Evolutionary conservation across 1,140 invertebrate genomes (phyloP), one percentile per base, ranked within the genome.

Genomic region (Heliconius hermathena): DNA sequence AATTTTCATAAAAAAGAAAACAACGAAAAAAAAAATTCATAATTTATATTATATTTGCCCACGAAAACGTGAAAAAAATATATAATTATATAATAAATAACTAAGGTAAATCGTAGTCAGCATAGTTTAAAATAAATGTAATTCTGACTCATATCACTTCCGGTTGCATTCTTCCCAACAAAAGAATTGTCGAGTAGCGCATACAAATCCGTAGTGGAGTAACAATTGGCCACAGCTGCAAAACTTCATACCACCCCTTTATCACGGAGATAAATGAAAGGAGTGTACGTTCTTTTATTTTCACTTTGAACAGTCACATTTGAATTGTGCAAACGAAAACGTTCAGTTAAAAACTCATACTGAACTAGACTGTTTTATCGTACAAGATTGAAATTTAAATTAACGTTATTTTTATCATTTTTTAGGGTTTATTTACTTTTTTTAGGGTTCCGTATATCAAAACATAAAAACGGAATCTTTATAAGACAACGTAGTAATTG

Each of bases 191-290:
- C 71, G 70, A 57, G 88, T 88, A 85, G 77, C 79, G 81, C 81
- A 89, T 88, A 84, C 83, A 87, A 88, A 89, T 86, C 79, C 74
- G 76, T 78, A 86, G 85, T 81, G 84, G 82, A 82, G 85, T 87
- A 87, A 89, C 88, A 89, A 91, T 91, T 88, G 88, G 84, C 83
- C 85, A 77, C 90, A 91, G 88, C 87, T 91, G 88, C 82, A 82
- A 82, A 80, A 78, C 82, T 85, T 84, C 83, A 84, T 83, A 72
- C 82, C 82, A 83, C 82, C 88, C 57, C 85, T 77, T 89, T 89
- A 88, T 88, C 84, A 66, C 22, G 87, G 85, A 88, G 88, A 87
- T 88, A 87, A 90, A 89, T 88, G 88, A 87, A 89, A 87, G 87
- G 84, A 88, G 82, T 75, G 71, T 79, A 82, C 73, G 76, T 74